These are phyloP conservation scores for Lamellibrachia luymesi DNA, from an alignment of 1,140 invertebrate species.

Conservation along the genomic window DNA sequence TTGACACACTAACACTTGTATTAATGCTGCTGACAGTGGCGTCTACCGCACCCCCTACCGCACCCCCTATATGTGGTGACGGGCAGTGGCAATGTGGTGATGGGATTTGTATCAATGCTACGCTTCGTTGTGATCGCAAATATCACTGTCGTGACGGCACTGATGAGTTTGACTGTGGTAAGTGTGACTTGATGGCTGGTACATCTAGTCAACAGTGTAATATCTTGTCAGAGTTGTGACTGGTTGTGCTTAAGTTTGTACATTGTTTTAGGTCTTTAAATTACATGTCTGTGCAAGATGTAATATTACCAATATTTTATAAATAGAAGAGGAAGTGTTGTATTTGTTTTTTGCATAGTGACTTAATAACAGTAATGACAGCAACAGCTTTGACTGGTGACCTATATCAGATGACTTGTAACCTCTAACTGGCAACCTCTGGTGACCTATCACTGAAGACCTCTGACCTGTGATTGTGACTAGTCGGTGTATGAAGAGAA, in stretches of 20 bases:
- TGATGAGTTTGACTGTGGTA: conserved; percentile 24
- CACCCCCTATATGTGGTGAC: neutral
- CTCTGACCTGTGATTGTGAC: neutral
- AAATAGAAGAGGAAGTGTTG: neutral
- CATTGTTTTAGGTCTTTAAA: neutral
- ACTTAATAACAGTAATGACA: too few species aligned
- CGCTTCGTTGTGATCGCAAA: conserved; percentile 69
- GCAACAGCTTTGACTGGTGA: neutral
- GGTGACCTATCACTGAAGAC: neutral
- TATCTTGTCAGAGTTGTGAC: neutral
- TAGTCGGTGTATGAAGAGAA: neutral
- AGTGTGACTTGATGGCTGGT: neutral
- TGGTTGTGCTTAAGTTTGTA: neutral
- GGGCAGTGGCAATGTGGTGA: conserved; percentile 18
- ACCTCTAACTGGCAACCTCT: neutral
- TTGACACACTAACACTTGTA: neutral
- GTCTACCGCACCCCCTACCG: neutral
- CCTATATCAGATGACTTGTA: neutral
- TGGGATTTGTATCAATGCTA: conserved; percentile 23
- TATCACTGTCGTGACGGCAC: conserved; percentile 66
- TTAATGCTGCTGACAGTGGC: neutral
- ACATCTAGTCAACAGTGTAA: neutral
- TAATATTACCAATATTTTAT: neutral
- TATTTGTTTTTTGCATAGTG: neutral
- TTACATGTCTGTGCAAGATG: neutral